Conservation (phyloP, 2,888 invertebrate genomes). For the Proisotoma minuta region DNA sequence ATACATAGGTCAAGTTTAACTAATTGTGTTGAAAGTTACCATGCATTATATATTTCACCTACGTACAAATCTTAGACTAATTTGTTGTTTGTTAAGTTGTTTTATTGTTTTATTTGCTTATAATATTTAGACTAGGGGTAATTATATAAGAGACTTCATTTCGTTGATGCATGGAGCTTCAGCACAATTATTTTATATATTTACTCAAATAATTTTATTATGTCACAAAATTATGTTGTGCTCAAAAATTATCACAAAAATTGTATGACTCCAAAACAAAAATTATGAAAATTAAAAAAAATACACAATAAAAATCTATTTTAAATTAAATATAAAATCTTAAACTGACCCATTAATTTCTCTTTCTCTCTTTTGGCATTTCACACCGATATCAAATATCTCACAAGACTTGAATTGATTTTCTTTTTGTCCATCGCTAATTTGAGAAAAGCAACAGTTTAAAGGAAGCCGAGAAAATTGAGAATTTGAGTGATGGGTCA, state of each 20-base stretch:
- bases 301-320: too few species aligned
- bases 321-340: too few species aligned
- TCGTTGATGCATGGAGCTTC: constrained; percentile 6
- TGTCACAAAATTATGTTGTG: background rate
- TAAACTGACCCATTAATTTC: background rate
- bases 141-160: background rate
- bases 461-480: too few species aligned
- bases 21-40: constrained; percentile 2
- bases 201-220: background rate
- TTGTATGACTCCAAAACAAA: background rate
- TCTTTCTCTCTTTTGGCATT: background rate
- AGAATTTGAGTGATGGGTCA: too few species aligned
- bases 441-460: too few species aligned
- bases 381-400: background rate
- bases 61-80: background rate
- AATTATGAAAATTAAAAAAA: too few species aligned
- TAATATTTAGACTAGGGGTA: background rate
- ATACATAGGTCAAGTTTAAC: too few species aligned
- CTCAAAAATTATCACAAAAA: background rate
- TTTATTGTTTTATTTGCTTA: background rate
- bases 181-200: background rate
- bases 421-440: too few species aligned
- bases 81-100: background rate
- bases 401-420: too few species aligned
- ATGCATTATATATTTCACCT: constrained; percentile 4